A percentile compares a stretch with the other conserved stretches of the same genome.
These are phyloP conservation scores for Radopholus similis DNA, from an alignment of 1,140 invertebrate genomes.

Conservation along the genomic window DNA sequence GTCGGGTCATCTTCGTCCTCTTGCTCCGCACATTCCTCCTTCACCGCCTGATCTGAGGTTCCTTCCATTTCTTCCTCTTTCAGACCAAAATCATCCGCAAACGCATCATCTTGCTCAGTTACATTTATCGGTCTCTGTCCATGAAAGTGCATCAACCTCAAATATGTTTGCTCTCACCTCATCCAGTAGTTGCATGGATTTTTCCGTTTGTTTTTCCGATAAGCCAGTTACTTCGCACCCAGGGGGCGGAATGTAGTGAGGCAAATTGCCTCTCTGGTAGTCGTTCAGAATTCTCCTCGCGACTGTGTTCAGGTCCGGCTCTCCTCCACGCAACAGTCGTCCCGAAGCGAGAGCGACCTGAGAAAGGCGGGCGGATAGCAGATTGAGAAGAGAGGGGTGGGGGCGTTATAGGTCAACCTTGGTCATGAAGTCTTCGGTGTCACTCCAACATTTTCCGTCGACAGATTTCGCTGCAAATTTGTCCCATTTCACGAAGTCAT, in stretches of 20 bases:
- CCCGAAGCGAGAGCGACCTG: constrained; percentile 72
- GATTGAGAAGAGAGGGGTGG: neutral
- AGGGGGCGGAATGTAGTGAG: constrained; percentile 47
- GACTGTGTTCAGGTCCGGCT: constrained; percentile 81
- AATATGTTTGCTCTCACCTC: neutral
- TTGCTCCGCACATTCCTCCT: neutral
- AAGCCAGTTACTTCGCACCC: constrained; percentile 37
- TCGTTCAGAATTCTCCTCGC: constrained; percentile 96
- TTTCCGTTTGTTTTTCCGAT: constrained; percentile 29
- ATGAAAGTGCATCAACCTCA: constrained; percentile 3
- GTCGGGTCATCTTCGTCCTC: neutral
- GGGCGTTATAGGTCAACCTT: constrained; percentile 62
- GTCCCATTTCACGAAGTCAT: constrained; percentile 64
- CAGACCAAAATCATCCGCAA: constrained; percentile 25
- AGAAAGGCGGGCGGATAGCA: neutral
- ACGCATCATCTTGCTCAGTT: constrained; percentile 39
- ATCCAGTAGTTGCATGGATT: neutral
- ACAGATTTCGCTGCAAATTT: constrained; percentile 48
- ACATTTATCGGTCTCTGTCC: constrained; percentile 49
- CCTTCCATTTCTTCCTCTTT: constrained; percentile 35
- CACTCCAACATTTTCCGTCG: constrained; percentile 61
- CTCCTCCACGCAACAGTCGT: constrained; percentile 88
- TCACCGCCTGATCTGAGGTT: neutral
- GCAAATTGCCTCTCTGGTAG: constrained; percentile 70
- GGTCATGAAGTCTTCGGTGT: constrained; percentile 82